Percentiles rank a stretch among this genome's conserved stretches.
Conservation (phyloP, 2,113 vertebrate genomes). For the Cettia cetti region DNA sequence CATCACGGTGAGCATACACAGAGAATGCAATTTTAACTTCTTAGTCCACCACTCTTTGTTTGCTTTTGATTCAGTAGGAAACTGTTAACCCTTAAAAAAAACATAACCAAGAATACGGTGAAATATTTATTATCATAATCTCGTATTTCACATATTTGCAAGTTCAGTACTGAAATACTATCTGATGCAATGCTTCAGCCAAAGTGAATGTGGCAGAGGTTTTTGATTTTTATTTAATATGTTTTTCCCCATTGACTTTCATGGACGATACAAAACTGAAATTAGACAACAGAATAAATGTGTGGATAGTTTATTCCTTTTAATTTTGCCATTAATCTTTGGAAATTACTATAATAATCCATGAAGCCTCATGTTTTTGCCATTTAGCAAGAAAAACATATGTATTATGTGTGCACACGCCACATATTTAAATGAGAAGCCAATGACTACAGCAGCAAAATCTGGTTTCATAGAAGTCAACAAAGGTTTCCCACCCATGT, state of each 20-base stretch:
- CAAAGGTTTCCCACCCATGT: neutral
- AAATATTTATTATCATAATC: conserved; percentile 77
- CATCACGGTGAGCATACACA: conserved; percentile 19
- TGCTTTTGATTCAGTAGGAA: conserved; percentile 69
- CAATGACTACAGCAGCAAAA: neutral
- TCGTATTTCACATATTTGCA: conserved; percentile 73
- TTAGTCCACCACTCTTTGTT: conserved; percentile 66
- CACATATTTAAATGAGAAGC: neutral
- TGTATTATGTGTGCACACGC: neutral
- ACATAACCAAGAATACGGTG: conserved; percentile 58
- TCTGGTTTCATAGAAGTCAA: neutral
- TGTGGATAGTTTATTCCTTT: neutral
- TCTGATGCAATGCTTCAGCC: conserved; percentile 41
- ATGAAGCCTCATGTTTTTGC: neutral
- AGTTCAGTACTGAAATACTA: conserved; percentile 74
- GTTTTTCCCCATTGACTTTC: conserved; percentile 31
- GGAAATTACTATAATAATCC: neutral
- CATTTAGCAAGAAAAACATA: neutral
- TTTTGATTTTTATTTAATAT: conserved; percentile 47
- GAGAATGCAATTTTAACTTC: conserved; percentile 56
- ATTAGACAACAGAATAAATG: conserved; percentile 21
- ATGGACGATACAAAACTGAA: conserved; percentile 35
- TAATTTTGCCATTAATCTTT: neutral
- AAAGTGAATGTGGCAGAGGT: conserved; percentile 47
- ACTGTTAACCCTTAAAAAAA: conserved; percentile 67